Evolutionary conservation across 2,888 invertebrate genomes (phyloP).

Genomic region (Frankliniella intonsa): DNA sequence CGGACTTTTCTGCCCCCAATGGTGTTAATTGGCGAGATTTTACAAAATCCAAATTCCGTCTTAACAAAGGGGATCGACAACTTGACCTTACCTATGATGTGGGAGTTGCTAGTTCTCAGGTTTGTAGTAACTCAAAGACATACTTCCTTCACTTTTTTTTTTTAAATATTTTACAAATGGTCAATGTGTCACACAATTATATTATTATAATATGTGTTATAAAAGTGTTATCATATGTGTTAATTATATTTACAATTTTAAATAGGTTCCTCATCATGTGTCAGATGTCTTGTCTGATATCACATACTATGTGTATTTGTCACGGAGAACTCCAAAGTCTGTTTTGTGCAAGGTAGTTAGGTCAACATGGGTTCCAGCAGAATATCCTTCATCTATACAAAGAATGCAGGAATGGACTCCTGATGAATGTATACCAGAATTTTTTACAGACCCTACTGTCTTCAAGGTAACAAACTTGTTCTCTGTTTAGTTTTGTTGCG

Average conservation of each 20-base stretch:
- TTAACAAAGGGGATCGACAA: slow-evolving; percentile 95
- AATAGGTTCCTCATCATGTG: slow-evolving; percentile 84
- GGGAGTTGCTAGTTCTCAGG: slow-evolving; percentile 37
- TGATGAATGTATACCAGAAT: slow-evolving; percentile 97
- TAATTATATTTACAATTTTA: slow-evolving; percentile 30
- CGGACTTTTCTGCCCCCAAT: slow-evolving; percentile 78
- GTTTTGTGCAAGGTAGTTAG: slow-evolving; percentile 85
- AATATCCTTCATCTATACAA: slow-evolving; percentile 84
- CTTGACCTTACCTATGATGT: slow-evolving; percentile 82
- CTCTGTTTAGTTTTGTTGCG: slow-evolving; percentile 10
- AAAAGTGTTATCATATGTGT: background rate
- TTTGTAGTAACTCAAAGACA: no score
- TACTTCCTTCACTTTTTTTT: no score
- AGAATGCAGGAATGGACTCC: slow-evolving; percentile 96
- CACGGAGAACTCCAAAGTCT: slow-evolving; percentile 75
- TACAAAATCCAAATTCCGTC: slow-evolving; percentile 87
- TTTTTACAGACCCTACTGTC: slow-evolving; percentile 86
- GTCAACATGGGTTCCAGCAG: slow-evolving; percentile 89
- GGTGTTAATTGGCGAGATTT: slow-evolving; percentile 87
- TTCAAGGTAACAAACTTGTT: slow-evolving; percentile 58
- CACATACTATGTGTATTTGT: slow-evolving; percentile 94
- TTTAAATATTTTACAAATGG: background rate
- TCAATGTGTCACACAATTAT: slow-evolving; percentile 15
- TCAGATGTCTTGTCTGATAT: slow-evolving; percentile 95
- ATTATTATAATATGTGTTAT: background rate